Base-by-base conservation (phyloP, 1,140 invertebrate genomes). In the Diprion similis region DNA sequence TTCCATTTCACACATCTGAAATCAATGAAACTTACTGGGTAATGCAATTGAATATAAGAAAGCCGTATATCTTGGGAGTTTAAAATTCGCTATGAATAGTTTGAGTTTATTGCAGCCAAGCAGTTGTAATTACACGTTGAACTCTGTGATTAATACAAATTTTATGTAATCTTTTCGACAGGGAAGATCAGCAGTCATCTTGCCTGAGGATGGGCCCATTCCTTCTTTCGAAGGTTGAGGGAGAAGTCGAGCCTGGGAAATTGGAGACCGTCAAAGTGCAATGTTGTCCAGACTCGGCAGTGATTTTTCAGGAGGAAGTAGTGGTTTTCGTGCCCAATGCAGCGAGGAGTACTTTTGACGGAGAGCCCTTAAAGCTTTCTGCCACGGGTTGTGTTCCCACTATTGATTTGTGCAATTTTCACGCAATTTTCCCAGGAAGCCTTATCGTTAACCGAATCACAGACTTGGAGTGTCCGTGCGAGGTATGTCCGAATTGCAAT, bases 381-480 rank as follows among this genome's bases (percentile, higher is more conserved):
- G 79, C 82, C 17, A 73, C 76, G 19, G 79, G 77, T 8, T 77
- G 68, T 13, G 18, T 82, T 7, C 83, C 85, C 0, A 73, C 47
- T 0, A 66, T 87, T 10, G 78, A 86, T 71, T 84, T 85, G 46
- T 10, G 79, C 8, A 73, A 85, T 72, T 70, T 81, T 6, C 73
- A 79, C 10, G 69, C 71, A 17, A 85, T 84, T 37, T 87, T 87
- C 69, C 66, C 73, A 15, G 80, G 83, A 18, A 85, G 81, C 70
- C 67, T 81, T 66, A 65, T 86, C 10, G 78, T 84, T 9, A 75
- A 85, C 37, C 47, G 68, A 1, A 66, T 80, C 13, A 68, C 81
- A 19, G 77, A 84, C 51, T 81, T 82, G 64, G 67, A 73, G 1
- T 81, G 73, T 68, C 77, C 79, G 0, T 77, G 68, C 64, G 74